Conservation (phyloP, 2,888 invertebrate species). For the Parascotia fuliginaria region DNA sequence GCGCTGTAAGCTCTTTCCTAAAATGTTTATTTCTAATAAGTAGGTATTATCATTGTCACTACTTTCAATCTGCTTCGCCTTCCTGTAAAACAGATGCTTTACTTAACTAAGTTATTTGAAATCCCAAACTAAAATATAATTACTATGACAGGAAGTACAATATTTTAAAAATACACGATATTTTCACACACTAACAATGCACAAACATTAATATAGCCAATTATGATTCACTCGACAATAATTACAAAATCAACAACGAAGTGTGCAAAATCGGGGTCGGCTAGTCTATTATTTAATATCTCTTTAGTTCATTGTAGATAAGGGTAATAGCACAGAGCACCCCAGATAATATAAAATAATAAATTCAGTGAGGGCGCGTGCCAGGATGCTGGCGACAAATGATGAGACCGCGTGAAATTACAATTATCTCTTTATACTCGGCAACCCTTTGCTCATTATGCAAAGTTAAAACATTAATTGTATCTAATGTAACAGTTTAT, state of each 20-base stretch:
- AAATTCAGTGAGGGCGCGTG: slow-evolving; percentile 77
- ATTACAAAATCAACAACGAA: slow-evolving; percentile 18
- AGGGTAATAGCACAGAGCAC: slow-evolving; percentile 73
- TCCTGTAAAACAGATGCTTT: no score
- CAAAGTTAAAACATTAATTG: slow-evolving; percentile 72
- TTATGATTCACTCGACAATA: slow-evolving; percentile 8
- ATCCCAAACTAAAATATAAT: no score
- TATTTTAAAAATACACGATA: background rate
- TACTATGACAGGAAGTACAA: background rate
- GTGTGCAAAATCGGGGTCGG: slow-evolving; percentile 38
- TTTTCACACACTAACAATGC: background rate
- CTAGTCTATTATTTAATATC: slow-evolving; percentile 66
- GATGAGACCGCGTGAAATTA: slow-evolving; percentile 80
- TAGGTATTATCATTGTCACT: no score
- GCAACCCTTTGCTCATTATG: slow-evolving; percentile 78
- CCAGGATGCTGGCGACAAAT: slow-evolving; percentile 86
- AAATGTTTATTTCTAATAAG: no score
- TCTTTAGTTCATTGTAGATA: slow-evolving; percentile 67
- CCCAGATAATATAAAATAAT: slow-evolving; percentile 78
- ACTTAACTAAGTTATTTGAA: no score
- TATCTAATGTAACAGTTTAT: slow-evolving; percentile 42
- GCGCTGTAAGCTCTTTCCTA: no score
- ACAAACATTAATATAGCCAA: slow-evolving; percentile 4
- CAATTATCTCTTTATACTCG: slow-evolving; percentile 76
- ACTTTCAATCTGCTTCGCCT: no score